These are phyloP conservation scores for Acanthosepion esculentum DNA, from an alignment of 2,888 invertebrate species.

Conservation along the genomic window DNA sequence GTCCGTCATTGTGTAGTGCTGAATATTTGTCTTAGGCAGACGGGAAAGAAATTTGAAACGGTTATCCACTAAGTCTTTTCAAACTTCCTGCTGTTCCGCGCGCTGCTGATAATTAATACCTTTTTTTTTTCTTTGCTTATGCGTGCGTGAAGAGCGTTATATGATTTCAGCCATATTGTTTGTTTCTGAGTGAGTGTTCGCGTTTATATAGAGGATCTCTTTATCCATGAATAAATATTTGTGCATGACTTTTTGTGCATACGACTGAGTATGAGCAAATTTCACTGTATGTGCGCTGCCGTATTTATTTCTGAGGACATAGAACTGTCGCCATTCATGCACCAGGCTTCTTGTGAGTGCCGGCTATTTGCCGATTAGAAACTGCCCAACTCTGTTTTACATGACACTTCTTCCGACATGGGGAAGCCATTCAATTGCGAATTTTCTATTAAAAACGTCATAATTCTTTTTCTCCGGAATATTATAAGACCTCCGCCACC, in stretches of 20 bases:
- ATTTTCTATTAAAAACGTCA: slow-evolving; percentile 1
- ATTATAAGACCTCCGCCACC: background rate
- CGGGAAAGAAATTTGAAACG: background rate
- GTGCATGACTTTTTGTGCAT: background rate
- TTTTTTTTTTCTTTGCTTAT: background rate
- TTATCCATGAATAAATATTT: background rate
- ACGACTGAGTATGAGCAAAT: background rate
- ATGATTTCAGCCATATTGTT: background rate
- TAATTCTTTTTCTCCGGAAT: background rate
- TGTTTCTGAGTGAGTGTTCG: background rate
- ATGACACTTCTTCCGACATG: background rate
- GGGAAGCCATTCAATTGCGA: background rate
- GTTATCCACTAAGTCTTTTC: background rate
- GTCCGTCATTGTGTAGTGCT: background rate
- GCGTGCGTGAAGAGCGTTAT: background rate
- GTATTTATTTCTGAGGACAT: background rate
- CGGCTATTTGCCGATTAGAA: background rate
- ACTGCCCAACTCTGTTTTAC: background rate
- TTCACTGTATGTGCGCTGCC: background rate
- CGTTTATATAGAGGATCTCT: background rate
- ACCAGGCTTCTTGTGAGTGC: background rate
- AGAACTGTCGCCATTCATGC: background rate
- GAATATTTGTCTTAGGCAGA: background rate
- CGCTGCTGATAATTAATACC: background rate
- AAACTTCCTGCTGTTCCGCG: background rate